phyloP scores from a whole-genome alignment of 2,888 invertebrate genomes.

The Pantelozetes paolii region DNA sequence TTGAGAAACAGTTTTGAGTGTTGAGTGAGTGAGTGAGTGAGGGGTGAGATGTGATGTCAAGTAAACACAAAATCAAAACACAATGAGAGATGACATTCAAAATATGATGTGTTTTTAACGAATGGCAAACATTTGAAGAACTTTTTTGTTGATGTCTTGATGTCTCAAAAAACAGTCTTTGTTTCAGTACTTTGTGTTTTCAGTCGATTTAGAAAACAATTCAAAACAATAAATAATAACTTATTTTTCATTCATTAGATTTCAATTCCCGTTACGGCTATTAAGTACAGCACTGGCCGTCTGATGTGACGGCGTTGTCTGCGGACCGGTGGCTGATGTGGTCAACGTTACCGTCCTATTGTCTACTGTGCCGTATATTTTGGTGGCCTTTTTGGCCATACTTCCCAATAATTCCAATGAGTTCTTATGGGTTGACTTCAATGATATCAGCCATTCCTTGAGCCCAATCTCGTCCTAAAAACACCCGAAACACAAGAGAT shows the following conservation, averaged over 20 bases:
- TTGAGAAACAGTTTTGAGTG: background rate
- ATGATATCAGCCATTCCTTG: constrained; percentile 94
- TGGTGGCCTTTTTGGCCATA: constrained; percentile 97
- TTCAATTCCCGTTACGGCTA: constrained; percentile 24
- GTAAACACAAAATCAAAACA: background rate
- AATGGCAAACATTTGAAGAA: background rate
- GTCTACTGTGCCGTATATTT: constrained; percentile 86
- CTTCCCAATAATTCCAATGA: constrained; percentile 91
- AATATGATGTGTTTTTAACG: background rate
- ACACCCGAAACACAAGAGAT: too few relatives aligned
- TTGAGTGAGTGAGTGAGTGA: background rate
- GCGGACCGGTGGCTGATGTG: background rate
- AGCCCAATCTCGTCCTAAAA: constrained; percentile 83
- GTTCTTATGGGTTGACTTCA: constrained; percentile 91
- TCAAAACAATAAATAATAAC: background rate
- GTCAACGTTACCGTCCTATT: constrained; percentile 18
- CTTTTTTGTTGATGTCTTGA: background rate
- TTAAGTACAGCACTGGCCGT: background rate
- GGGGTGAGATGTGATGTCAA: background rate
- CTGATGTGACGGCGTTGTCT: constrained; percentile 8
- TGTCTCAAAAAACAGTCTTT: background rate
- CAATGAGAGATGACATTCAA: background rate
- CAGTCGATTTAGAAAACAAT: background rate
- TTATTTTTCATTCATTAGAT: background rate
- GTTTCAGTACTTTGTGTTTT: constrained; percentile 11